Evolutionary conservation across 2,113 vertebrate genomes (phyloP), one percentile per base, ranked within the genome.

Genomic region (Ceyx cyanopectus): DNA sequence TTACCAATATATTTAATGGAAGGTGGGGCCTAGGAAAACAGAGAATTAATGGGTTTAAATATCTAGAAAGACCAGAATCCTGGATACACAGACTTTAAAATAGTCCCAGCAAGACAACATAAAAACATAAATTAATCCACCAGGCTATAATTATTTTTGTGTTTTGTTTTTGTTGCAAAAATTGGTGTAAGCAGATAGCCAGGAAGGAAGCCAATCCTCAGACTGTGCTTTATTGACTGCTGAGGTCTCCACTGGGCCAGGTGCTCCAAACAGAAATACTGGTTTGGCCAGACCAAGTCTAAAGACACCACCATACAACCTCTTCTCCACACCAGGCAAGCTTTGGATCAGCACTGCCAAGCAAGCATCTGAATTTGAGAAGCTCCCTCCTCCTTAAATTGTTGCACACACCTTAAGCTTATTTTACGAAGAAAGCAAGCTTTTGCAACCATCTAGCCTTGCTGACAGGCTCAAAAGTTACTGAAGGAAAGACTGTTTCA

Each of bases 131-230:
- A 80, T 58, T 46, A 20, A 82, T n/a, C 37, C 58, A 90, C 5
- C 14, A 73, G 45, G 58, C 24, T 87, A 12, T 54, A 85, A 63
- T 50, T 70, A 63, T 1, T 45, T 84, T 57, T 2, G 3, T 1
- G 1, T 57, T 75, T 65, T 86, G 67, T 14, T 78, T 93, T 65
- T 48, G 40, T 79, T 58, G 32, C 45, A 66, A 81, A 50, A 29
- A 62, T 8, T 32, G 37, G 22, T 54, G 74, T 60, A 60, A 85
- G 41, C 43, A 29, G 21, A 77, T 14, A 93, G 34, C 37, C 19
- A 81, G 87, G 68, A 60, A 83, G 24, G 51, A 77, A 87, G 79
- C 92, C 88, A 92, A 90, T 30, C 70, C 81, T 54, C 77, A 70
- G 62, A 58, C 32, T 57, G 40, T 24, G 34, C 27, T 76, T 57